Percentiles rank a stretch among this genome's conserved stretches.
Evolutionary conservation across 2,113 vertebrate species (phyloP).

Genomic region (Phoxinus phoxinus): DNA sequence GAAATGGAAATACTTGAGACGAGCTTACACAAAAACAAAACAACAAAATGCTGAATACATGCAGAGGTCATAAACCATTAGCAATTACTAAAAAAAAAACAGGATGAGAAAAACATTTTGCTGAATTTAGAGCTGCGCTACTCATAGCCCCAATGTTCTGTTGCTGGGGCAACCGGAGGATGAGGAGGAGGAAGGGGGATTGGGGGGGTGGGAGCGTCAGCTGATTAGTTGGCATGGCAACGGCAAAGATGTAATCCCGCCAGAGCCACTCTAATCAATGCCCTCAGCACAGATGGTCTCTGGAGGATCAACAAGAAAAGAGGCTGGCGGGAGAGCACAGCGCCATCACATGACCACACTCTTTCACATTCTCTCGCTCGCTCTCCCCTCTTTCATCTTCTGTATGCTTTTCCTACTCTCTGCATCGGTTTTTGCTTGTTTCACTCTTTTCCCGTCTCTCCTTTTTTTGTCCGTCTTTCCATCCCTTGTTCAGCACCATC

Average conservation of each 20-base stretch:
- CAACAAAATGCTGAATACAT: constrained; percentile 54
- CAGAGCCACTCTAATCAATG: constrained; percentile 99
- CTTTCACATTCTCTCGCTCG: constrained; percentile 30
- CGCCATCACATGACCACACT: constrained; percentile 38
- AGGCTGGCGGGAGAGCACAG: constrained; percentile 89
- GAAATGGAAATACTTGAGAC: not conserved
- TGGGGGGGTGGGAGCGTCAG: constrained; percentile 77
- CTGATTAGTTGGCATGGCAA: constrained; percentile 99
- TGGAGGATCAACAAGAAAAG: constrained; percentile 98
- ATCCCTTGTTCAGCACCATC: constrained; percentile 21
- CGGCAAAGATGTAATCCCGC: constrained; percentile 99
- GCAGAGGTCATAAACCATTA: constrained; percentile 85
- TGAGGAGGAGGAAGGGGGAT: constrained; percentile 55
- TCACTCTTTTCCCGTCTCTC: not conserved
- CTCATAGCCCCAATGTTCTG: constrained; percentile 92
- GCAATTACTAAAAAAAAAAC: constrained; percentile 85
- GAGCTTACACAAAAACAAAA: constrained; percentile 30
- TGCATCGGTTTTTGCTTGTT: constrained; percentile 1
- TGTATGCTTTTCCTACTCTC: not conserved
- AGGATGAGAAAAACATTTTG: constrained; percentile 72
- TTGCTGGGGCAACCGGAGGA: constrained; percentile 92
- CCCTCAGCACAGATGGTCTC: constrained; percentile 99
- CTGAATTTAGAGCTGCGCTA: constrained; percentile 75
- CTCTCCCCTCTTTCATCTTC: not conserved
- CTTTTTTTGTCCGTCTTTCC: constrained; percentile 20